Evolutionary conservation across 2,888 invertebrate species (phyloP), one percentile per base, ranked within the genome.

Genomic region (Branchipolynoe longqiensis): DNA sequence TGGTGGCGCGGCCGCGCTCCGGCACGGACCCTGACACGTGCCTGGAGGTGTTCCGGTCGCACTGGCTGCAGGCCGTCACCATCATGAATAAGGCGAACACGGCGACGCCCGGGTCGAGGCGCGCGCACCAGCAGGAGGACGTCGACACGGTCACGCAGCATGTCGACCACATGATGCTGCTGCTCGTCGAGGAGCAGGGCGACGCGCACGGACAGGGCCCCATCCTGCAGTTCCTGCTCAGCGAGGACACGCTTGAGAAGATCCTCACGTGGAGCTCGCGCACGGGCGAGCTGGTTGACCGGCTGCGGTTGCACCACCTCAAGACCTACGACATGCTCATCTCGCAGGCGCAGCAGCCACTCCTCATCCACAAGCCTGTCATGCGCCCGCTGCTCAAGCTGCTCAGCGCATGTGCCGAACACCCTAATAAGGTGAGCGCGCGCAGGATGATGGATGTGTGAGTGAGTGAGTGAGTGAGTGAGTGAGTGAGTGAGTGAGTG

Each of bases 21-120:
- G 87, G 83, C 94, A 93, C 97, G 0, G 96, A 97, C 85, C 93
- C 93, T 1, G 91, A 91, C 84, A 98, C 98, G 8, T 98, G 98
- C 94, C 97, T 97, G 92, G 97, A 97, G 93, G 98, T 98, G 91
- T 98, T 98, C 94, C 96, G 96, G 93, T 97, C 97, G 93, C 98
- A 98, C 93, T 98, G 98, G 98, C 97, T 97, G 91, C 98, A 98
- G 93, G 97, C 97, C 0, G 94, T 96, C 91, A 97, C 97, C 89
- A 97, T 98, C 86, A 97, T 98, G 90, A 94, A 87, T 58, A 87
- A 95, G 89, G 95, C 96, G 62, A 95, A 96, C 94, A 96, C 96
- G 38, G 33, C 82, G 4, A 48, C 41, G 8, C 41, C 78, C 0
- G 84, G 69, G 6, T 48, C 48, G 8, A 62, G 74, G 33, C 58